These are phyloP conservation scores for Brachylomia viminalis DNA, from an alignment of 2,888 invertebrate species.

Conservation along the genomic window DNA sequence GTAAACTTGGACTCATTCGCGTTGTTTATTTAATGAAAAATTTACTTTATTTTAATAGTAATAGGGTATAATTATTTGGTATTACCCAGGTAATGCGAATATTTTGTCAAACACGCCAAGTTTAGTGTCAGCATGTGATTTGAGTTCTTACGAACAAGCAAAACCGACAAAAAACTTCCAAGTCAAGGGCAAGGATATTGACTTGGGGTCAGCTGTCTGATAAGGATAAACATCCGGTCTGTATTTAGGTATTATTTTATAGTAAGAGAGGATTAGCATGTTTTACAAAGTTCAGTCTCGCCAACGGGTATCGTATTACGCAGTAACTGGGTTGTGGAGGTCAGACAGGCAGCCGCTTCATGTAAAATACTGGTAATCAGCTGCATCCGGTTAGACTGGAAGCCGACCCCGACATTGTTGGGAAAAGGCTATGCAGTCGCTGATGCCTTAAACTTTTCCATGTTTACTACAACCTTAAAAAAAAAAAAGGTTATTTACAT, in stretches of 20 bases:
- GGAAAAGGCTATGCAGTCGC: no score
- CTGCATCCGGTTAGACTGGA: background rate
- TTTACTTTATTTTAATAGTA: background rate
- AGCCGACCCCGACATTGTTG: background rate
- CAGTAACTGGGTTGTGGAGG: background rate
- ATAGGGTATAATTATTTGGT: background rate
- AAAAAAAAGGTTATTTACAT: no score
- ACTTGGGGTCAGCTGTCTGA: constrained; percentile 47
- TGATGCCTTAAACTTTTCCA: background rate
- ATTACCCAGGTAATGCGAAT: background rate
- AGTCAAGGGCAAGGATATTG: constrained; percentile 61
- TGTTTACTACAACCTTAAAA: background rate
- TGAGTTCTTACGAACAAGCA: background rate
- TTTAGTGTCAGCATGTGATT: background rate
- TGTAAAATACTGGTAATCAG: background rate
- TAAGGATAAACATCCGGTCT: constrained; percentile 37
- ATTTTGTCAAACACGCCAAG: background rate
- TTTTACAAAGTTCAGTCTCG: no score
- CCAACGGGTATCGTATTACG: background rate
- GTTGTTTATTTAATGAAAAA: background rate
- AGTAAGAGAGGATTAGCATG: constrained; percentile 7
- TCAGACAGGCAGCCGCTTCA: background rate
- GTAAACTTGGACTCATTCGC: background rate
- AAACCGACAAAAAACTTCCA: constrained; percentile 51
- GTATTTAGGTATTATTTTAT: constrained; percentile 15